Percentiles rank a stretch among this genome's conserved stretches.
Evolutionary conservation across 1,140 invertebrate genomes (phyloP).

Genomic region (Ruditapes philippinarum): DNA sequence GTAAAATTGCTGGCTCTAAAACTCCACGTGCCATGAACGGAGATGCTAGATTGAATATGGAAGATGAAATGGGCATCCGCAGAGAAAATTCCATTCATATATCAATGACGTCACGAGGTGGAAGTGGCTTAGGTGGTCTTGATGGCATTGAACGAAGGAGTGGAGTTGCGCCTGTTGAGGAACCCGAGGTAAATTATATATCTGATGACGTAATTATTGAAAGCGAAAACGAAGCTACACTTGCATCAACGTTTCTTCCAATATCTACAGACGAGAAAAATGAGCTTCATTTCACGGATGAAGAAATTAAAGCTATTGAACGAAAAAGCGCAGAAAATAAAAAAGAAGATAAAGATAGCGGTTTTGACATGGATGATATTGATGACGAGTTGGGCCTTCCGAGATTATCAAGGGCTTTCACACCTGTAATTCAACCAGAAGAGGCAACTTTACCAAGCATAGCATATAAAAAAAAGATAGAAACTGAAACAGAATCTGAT

Average conservation of each 20-base stretch:
- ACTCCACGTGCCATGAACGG: conserved; percentile 50
- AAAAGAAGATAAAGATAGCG: conserved; percentile 33
- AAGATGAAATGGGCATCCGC: conserved; percentile 21
- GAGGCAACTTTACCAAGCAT: conserved; percentile 38
- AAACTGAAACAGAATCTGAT: conserved; percentile 18
- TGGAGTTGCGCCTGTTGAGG: conserved; percentile 48
- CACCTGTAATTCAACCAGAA: conserved; percentile 51
- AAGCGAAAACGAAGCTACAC: conserved; percentile 44
- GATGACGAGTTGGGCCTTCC: conserved; percentile 62
- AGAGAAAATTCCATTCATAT: conserved; percentile 60
- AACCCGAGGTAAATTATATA: conserved; percentile 60
- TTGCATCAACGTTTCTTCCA: conserved; percentile 57
- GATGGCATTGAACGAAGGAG: conserved; percentile 9
- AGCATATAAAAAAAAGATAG: conserved; percentile 35
- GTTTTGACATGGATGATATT: conserved; percentile 60
- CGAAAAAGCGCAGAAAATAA: conserved; percentile 17
- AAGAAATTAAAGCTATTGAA: conserved; percentile 56
- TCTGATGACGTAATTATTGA: conserved; percentile 55
- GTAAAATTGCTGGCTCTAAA: neutral
- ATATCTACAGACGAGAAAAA: conserved; percentile 24
- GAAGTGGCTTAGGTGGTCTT: conserved; percentile 34
- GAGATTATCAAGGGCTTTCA: conserved; percentile 57
- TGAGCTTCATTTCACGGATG: conserved; percentile 58
- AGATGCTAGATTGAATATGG: conserved; percentile 43
- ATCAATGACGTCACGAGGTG: conserved; percentile 53